phyloP scores from a whole-genome alignment of 2,113 vertebrate species.

The Fulmarus glacialis region DNA sequence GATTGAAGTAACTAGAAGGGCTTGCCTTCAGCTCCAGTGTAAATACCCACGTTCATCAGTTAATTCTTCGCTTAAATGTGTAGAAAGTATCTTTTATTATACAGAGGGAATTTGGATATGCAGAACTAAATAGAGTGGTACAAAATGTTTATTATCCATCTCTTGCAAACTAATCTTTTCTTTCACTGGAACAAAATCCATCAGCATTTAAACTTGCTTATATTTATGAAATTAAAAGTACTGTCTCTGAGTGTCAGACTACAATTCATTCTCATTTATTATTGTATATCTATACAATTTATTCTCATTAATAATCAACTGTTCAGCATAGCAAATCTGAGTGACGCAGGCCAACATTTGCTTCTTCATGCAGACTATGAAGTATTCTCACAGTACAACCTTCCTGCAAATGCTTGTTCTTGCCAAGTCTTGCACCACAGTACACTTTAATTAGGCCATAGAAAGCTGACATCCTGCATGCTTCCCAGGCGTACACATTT shows the following conservation, averaged over 20 bases:
- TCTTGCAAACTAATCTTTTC: neutral
- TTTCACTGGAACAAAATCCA: neutral
- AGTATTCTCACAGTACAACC: neutral
- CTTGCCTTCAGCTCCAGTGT: neutral
- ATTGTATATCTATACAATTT: too few species aligned
- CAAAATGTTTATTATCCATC: neutral
- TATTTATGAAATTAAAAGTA: neutral
- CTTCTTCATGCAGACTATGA: neutral
- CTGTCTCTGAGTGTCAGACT: neutral
- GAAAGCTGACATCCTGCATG: neutral
- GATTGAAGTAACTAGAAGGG: neutral
- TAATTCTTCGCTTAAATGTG: neutral
- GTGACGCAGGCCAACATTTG: neutral
- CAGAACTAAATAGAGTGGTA: neutral
- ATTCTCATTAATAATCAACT: neutral
- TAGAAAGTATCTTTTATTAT: neutral
- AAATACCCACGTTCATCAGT: neutral
- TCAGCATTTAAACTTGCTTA: neutral
- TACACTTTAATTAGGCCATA: constrained; percentile 12
- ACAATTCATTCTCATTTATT: neutral
- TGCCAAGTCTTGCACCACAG: constrained; percentile 12
- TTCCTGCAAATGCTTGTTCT: neutral
- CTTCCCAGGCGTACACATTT: constrained; percentile 7
- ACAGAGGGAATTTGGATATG: neutral
- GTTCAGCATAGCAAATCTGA: neutral